Evolutionary conservation across 2,888 invertebrate genomes (phyloP).

Genomic region (Nephrotoma guestfalica): DNA sequence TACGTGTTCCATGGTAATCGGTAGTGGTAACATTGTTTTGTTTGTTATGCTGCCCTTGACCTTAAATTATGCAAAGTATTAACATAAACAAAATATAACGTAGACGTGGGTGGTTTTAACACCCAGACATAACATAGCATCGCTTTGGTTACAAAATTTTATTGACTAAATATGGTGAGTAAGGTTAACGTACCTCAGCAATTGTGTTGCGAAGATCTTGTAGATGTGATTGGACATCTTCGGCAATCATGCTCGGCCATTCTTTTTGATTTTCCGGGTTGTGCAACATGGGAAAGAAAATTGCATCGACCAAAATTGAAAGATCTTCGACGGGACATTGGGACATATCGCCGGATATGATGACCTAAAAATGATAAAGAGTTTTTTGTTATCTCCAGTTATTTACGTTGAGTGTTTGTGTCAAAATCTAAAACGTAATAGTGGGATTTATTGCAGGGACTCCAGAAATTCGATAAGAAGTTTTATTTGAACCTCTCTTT

Average conservation of each 20-base stretch:
- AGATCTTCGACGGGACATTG: slow-evolving; percentile 55
- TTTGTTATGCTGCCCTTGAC: slow-evolving; percentile 61
- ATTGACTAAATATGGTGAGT: neutral
- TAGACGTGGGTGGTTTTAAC: neutral
- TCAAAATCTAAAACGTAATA: slow-evolving; percentile 37
- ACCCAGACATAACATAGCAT: neutral
- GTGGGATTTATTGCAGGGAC: slow-evolving; percentile 25
- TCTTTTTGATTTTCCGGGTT: slow-evolving; percentile 53
- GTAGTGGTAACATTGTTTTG: slow-evolving; percentile 75
- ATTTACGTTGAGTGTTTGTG: slow-evolving; percentile 43
- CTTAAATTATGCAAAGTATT: neutral
- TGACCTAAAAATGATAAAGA: slow-evolving; percentile 21
- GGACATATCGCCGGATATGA: slow-evolving; percentile 58
- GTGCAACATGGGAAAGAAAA: slow-evolving; percentile 55
- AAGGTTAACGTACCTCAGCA: slow-evolving; percentile 43
- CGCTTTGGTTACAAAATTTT: neutral
- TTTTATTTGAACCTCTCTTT: no score
- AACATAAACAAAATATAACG: neutral
- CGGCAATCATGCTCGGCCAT: slow-evolving; percentile 58
- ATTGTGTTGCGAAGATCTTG: slow-evolving; percentile 53
- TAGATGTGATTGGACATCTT: slow-evolving; percentile 56
- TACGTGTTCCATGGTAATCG: slow-evolving; percentile 56
- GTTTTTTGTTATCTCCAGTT: slow-evolving; percentile 16
- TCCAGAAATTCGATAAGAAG: no score
- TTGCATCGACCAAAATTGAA: slow-evolving; percentile 51